A percentile compares a stretch with the other conserved stretches of the same genome.
Evolutionary conservation across 2,113 vertebrate genomes (phyloP).

Genomic region (Istiophorus platypterus): DNA sequence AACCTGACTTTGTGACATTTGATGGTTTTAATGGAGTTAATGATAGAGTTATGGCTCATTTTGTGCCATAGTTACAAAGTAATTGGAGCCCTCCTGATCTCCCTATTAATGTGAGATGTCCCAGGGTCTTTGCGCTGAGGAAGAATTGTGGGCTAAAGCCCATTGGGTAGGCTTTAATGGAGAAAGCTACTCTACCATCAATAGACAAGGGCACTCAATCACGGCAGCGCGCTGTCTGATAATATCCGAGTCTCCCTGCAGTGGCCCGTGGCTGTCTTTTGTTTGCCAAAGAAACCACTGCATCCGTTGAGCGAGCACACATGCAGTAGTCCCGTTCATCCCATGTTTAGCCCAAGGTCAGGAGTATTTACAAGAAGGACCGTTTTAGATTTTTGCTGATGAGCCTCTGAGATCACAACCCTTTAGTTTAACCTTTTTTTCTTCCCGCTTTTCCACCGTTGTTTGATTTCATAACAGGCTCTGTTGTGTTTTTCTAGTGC

Average conservation of each 20-base stretch:
- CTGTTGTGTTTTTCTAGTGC: background rate
- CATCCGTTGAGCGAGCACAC: conserved; percentile 36
- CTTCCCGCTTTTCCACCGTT: background rate
- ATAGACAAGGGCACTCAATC: conserved; percentile 37
- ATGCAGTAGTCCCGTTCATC: conserved; percentile 21
- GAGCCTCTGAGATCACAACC: background rate
- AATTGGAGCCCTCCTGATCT: background rate
- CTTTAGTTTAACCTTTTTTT: background rate
- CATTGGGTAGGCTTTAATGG: conserved; percentile 43
- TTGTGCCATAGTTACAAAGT: background rate
- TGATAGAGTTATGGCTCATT: background rate
- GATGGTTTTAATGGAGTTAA: no score
- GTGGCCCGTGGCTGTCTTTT: conserved; percentile 19
- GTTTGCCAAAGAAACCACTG: conserved; percentile 37
- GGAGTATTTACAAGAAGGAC: conserved; percentile 8
- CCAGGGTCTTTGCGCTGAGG: conserved; percentile 11
- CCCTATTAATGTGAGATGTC: conserved; percentile 32
- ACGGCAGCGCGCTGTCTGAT: conserved; percentile 29
- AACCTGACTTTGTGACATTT: background rate
- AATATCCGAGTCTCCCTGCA: conserved; percentile 39
- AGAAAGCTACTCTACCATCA: conserved; percentile 40
- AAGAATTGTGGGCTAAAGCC: conserved; percentile 14
- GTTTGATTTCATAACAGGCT: background rate
- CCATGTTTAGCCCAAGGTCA: conserved; percentile 36
- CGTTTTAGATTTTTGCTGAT: background rate